Percentiles rank a stretch among this genome's conserved stretches.
Evolutionary conservation across 2,113 vertebrate genomes (phyloP).

Genomic region (Hystrix cristata): DNA sequence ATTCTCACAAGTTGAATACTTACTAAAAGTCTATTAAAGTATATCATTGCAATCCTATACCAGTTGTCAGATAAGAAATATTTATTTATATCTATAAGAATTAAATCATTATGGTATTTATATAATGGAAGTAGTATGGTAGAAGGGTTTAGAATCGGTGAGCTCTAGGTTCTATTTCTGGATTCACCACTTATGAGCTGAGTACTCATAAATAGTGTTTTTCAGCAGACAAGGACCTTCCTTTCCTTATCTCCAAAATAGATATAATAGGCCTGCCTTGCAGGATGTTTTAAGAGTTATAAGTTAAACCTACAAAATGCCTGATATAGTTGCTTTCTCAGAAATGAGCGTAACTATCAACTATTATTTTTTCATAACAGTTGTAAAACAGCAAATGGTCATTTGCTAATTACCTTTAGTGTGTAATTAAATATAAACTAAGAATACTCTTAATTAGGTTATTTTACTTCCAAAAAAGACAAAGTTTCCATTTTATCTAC

Average conservation of each 20-base stretch:
- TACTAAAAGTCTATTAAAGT: slow-evolving; percentile 20
- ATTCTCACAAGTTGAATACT: slow-evolving; percentile 42
- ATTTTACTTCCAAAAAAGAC: slow-evolving; percentile 35
- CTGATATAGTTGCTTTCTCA: slow-evolving; percentile 41
- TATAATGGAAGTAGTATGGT: neutral
- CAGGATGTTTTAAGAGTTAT: slow-evolving; percentile 25
- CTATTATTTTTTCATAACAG: slow-evolving; percentile 12
- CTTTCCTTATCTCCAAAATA: neutral
- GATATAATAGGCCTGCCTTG: neutral
- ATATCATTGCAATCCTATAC: neutral
- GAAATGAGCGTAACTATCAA: slow-evolving; percentile 22
- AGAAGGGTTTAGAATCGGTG: slow-evolving; percentile 47
- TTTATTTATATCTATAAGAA: slow-evolving; percentile 12
- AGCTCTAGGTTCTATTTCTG: slow-evolving; percentile 35
- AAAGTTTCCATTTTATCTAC: slow-evolving; percentile 27
- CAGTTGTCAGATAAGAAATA: slow-evolving; percentile 7
- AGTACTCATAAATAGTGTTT: neutral
- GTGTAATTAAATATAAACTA: slow-evolving; percentile 44
- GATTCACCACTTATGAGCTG: neutral
- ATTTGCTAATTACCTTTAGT: slow-evolving; percentile 46
- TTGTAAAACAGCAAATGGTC: slow-evolving; percentile 12
- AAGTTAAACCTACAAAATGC: slow-evolving; percentile 7
- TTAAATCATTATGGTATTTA: slow-evolving; percentile 43
- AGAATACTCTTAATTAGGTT: slow-evolving; percentile 17
- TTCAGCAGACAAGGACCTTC: neutral